phyloP scores from a whole-genome alignment of 2,888 invertebrate species.

The Escarpia spicata region DNA sequence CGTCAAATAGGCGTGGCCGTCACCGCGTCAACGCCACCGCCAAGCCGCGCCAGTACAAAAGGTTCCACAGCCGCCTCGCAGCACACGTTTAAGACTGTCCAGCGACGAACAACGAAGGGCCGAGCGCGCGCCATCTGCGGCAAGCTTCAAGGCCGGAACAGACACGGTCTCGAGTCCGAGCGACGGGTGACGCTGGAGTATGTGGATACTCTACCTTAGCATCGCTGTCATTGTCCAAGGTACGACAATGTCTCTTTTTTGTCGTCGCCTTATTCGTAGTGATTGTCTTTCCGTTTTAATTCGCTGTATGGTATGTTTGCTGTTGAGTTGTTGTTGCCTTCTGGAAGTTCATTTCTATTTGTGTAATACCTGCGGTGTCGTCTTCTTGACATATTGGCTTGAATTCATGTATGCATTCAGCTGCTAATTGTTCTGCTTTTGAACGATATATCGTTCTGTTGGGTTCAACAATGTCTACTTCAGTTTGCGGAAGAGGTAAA shows the following conservation, averaged over 20 bases:
- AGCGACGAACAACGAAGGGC: not conserved
- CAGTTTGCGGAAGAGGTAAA: too few relatives aligned
- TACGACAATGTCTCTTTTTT: not conserved
- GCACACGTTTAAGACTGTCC: not conserved
- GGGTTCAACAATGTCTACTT: too few relatives aligned
- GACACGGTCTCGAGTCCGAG: not conserved
- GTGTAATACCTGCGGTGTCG: too few relatives aligned
- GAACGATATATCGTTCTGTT: too few relatives aligned
- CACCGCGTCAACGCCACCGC: not conserved
- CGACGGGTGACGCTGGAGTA: not conserved
- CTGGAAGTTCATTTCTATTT: too few relatives aligned
- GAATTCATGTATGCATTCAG: too few relatives aligned
- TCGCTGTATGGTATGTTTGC: too few relatives aligned
- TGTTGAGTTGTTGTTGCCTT: too few relatives aligned
- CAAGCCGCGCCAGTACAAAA: not conserved
- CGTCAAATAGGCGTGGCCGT: not conserved
- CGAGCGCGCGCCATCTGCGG: not conserved
- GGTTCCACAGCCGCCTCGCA: not conserved
- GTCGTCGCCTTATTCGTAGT: not conserved
- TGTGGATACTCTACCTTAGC: not conserved
- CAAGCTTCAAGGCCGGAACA: constrained; percentile 3
- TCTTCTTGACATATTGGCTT: too few relatives aligned
- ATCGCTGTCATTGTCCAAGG: constrained; percentile 13
- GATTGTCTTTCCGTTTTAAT: not conserved
- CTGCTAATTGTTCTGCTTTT: too few relatives aligned